Evolutionary conservation across 37 sponge, comb jelly and placozoan genomes (phyloP), one percentile per base, ranked within the genome.

Genomic region (Agelas oroides): DNA sequence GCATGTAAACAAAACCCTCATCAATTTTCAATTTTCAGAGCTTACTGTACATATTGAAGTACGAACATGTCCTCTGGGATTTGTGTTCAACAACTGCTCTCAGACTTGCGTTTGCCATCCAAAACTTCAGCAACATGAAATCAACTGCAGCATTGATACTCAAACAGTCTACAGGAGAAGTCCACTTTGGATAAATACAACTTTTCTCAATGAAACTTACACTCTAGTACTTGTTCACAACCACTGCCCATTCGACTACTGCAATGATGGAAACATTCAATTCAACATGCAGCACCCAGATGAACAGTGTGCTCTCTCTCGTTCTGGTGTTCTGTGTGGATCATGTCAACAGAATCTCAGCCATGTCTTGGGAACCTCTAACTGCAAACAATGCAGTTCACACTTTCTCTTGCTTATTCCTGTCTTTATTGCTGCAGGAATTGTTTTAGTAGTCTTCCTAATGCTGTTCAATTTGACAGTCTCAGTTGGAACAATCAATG

Each of bases 401-500:
- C 15, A 20, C 2, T n/a, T 41, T 46, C 53, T 71, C 5, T 39
- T 3, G 37, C 33, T 71, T 20, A 23, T 46, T 20, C 53, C 53
- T n/a, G 11, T 41, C 15, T n/a, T 71, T 2, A 46, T 71, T 25
- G 53, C 28, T 71, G 23, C 5, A 71, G 53, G 46, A 27, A 46
- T 46, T 46, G 46, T 8, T 46, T 46, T 46, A 46, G 53, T 46
- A 40, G 5, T 28, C 20, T 68, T 68, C 6, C 19, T 68, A 18
- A 71, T 23, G 27, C 2, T 71, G 1, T 52, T 85, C 30, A 58
- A 85, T 67, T 25, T 77, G 30, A 85, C 86, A 37, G 73, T 85
- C 6, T 68, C 86, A 28, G n/a, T 16, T 20, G 78, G 86, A 28
- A 35, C 78, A 20, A 84, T 84, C 37, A 84, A 84, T 65, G 84